A percentile compares a stretch with the other conserved stretches of the same genome.
Evolutionary conservation across 2,797 vertebrate species (phyloP).

Genomic region (Garrulus glandarius): DNA sequence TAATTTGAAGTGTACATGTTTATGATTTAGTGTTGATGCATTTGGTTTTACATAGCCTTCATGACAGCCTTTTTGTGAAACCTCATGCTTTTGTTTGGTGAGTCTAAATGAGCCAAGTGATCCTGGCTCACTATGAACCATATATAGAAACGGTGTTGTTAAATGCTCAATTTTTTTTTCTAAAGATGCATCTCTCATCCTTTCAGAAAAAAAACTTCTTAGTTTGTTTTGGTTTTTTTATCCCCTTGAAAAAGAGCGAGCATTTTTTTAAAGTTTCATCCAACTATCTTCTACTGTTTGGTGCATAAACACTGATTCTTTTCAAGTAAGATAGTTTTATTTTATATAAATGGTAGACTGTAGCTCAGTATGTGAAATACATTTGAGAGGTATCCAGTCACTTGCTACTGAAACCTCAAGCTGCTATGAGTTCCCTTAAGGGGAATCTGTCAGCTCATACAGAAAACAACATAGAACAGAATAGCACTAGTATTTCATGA

Average conservation of each 20-base stretch:
- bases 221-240: background rate
- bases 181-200: background rate
- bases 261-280: background rate
- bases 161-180: background rate
- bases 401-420: background rate
- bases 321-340: background rate
- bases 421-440: background rate
- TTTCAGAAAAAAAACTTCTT: background rate
- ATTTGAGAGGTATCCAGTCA: background rate
- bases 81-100: background rate
- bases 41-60: background rate
- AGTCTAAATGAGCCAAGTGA: background rate
- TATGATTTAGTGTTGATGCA: background rate
- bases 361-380: background rate
- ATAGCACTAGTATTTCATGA: background rate
- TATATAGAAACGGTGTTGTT: background rate
- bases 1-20: background rate
- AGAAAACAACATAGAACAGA: background rate
- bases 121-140: background rate
- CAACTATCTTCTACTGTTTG: background rate
- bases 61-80: background rate
- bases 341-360: background rate
- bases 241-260: background rate
- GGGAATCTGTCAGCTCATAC: background rate
- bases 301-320: background rate